These are phyloP conservation scores for Campylorhamphus procurvoides DNA, from an alignment of 2,113 vertebrate genomes.

Conservation along the genomic window DNA sequence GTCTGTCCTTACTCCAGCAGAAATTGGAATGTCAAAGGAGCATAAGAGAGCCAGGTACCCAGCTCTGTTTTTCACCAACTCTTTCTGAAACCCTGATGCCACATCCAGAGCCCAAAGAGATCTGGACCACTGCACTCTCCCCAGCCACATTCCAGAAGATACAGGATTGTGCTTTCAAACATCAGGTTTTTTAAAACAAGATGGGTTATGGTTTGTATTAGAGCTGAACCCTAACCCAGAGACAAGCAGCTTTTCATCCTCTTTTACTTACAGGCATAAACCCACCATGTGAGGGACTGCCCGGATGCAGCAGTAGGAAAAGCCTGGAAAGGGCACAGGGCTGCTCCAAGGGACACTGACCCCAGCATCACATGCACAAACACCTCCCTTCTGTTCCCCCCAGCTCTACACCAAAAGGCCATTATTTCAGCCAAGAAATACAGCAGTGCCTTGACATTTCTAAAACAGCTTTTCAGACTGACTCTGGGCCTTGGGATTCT, in stretches of 20 bases:
- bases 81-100: background rate
- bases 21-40: background rate
- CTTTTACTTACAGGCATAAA: background rate
- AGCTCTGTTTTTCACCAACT: background rate
- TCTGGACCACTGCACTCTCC: background rate
- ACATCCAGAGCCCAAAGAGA: background rate
- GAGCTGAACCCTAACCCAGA: background rate
- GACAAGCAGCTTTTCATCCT: background rate
- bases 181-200: background rate
- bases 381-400: background rate
- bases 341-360: background rate
- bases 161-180: background rate
- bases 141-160: background rate
- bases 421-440: background rate
- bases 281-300: background rate
- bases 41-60: background rate
- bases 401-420: background rate
- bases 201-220: background rate
- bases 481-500: background rate
- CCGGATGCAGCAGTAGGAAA: background rate
- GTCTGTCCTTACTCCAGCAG: background rate
- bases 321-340: background rate
- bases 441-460: background rate
- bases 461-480: background rate
- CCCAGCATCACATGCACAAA: fast-evolving